Conservation (phyloP, 2,888 invertebrate genomes). For the Hecatera dysodea region DNA sequence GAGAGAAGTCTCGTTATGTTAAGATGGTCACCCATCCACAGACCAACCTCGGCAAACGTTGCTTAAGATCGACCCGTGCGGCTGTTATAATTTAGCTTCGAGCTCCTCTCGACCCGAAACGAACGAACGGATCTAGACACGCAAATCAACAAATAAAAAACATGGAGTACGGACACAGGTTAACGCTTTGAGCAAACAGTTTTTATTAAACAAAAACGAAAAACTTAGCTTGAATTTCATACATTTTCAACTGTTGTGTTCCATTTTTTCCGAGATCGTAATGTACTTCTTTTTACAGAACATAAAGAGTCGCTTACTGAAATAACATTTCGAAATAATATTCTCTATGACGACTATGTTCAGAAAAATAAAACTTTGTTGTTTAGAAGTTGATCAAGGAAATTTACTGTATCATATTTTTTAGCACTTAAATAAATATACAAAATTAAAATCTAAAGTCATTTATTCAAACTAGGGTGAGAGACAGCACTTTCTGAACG, state of each 20-base stretch:
- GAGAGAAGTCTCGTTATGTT: too few species aligned
- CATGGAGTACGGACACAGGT: conserved; percentile 37
- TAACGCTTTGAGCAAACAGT: conserved; percentile 53
- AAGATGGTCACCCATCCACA: too few species aligned
- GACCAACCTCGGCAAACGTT: too few species aligned
- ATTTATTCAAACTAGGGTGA: too few species aligned
- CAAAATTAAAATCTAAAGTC: too few species aligned
- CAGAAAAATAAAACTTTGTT: neutral
- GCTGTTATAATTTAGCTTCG: too few species aligned
- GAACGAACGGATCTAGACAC: too few species aligned
- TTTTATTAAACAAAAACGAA: conserved; percentile 50
- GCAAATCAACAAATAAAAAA: conserved; percentile 60
- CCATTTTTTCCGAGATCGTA: conserved; percentile 10
- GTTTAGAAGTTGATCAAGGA: neutral
- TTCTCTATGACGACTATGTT: conserved; percentile 7
- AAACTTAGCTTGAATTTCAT: conserved; percentile 45
- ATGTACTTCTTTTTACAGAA: conserved; percentile 18
- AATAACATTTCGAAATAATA: conserved; percentile 22
- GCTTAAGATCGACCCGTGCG: too few species aligned
- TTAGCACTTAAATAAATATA: neutral
- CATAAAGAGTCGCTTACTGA: conserved; percentile 14
- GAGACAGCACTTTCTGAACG: too few species aligned
- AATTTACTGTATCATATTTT: neutral
- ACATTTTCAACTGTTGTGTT: conserved; percentile 41
- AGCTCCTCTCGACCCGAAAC: too few species aligned